A percentile compares a stretch with the other conserved stretches of the same genome.
These are phyloP conservation scores for Mellivora capensis DNA, from an alignment of 2,113 vertebrate species.

Conservation along the genomic window DNA sequence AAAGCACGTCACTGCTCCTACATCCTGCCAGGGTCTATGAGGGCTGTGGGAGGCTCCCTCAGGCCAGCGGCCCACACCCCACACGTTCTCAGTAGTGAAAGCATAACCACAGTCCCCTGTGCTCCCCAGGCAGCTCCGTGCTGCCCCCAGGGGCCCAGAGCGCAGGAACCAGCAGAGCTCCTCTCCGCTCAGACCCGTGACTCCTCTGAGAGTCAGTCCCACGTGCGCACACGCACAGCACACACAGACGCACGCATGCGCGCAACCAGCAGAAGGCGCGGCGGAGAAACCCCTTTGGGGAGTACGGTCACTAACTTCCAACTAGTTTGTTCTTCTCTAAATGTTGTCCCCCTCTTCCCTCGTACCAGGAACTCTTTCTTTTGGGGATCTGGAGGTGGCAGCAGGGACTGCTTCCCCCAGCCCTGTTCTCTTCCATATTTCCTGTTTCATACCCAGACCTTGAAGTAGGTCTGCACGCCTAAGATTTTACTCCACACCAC, in stretches of 20 bases:
- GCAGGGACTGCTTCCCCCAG: neutral
- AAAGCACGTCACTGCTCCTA: neutral
- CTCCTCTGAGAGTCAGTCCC: neutral
- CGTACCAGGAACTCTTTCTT: neutral
- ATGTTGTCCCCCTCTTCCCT: neutral
- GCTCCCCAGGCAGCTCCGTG: neutral
- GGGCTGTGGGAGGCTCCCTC: neutral
- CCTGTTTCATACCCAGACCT: neutral
- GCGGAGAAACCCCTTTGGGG: neutral
- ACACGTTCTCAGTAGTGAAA: accelerated
- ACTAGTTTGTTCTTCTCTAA: neutral
- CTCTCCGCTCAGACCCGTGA: neutral
- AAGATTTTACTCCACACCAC: neutral
- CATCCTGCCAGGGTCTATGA: neutral
- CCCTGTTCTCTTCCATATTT: neutral
- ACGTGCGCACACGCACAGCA: accelerated
- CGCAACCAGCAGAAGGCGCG: neutral
- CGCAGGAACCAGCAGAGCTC: neutral
- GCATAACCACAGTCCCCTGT: neutral
- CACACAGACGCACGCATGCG: neutral
- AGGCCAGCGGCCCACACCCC: neutral
- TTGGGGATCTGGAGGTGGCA: neutral
- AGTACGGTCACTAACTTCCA: neutral
- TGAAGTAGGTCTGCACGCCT: neutral
- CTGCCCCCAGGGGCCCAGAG: neutral